Evolutionary conservation across 2,113 vertebrate genomes (phyloP).

Genomic region (Hepsetus odoe): DNA sequence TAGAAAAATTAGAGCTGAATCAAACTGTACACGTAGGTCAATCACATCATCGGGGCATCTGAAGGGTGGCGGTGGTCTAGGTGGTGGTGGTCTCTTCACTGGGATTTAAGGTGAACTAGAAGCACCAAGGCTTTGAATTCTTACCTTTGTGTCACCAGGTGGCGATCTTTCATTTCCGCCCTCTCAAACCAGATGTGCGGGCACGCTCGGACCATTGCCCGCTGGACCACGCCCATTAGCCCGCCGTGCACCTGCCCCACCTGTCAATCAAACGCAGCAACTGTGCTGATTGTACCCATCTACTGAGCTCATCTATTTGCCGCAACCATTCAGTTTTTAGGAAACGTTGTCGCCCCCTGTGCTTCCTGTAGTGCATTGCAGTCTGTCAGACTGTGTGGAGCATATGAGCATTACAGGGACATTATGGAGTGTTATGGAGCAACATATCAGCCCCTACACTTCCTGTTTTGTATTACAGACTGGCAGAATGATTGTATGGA

Average conservation of each 20-base stretch:
- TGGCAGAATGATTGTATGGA: neutral
- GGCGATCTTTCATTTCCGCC: slow-evolving; percentile 94
- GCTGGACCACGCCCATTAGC: slow-evolving; percentile 91
- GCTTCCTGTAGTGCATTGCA: too few relatives aligned
- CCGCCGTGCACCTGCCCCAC: slow-evolving; percentile 95
- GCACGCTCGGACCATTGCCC: slow-evolving; percentile 91
- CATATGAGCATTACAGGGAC: too few relatives aligned
- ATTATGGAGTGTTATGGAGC: neutral
- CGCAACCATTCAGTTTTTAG: too few relatives aligned
- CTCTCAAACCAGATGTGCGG: slow-evolving; percentile 98
- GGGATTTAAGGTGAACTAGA: too few relatives aligned
- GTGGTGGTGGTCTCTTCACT: too few relatives aligned
- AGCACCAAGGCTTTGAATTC: neutral
- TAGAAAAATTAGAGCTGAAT: too few relatives aligned
- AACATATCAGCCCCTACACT: neutral
- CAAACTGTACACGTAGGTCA: too few relatives aligned
- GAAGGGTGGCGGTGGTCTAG: too few relatives aligned
- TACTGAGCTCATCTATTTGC: too few relatives aligned
- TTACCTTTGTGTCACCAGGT: slow-evolving; percentile 93
- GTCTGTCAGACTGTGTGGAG: neutral
- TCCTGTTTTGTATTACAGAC: neutral
- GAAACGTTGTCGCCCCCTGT: too few relatives aligned
- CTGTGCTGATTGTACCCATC: too few relatives aligned
- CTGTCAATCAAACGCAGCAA: slow-evolving; percentile 65
- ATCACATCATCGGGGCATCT: too few relatives aligned